Percentiles rank a stretch among this genome's conserved stretches.
These are phyloP conservation scores for Pseudorectes ferrugineus DNA, from an alignment of 2,113 vertebrate species.

Conservation along the genomic window DNA sequence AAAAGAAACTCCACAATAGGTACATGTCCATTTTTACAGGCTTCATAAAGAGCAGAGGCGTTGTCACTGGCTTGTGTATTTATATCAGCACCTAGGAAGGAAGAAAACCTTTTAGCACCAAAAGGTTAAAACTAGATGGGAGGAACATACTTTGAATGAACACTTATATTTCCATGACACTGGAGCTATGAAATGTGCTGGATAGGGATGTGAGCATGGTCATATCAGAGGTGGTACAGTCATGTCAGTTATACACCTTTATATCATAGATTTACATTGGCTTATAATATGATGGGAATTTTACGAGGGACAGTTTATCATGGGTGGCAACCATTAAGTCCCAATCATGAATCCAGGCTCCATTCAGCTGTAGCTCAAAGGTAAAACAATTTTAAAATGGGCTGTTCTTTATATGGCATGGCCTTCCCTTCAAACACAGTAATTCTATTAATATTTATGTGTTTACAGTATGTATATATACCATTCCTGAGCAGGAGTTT, in stretches of 20 bases:
- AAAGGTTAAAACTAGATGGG: not conserved
- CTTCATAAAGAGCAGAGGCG: constrained; percentile 88
- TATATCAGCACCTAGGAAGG: constrained; percentile 81
- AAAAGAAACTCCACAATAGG: constrained; percentile 82
- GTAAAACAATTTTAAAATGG: not conserved
- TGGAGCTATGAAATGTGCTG: not conserved
- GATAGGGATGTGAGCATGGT: not conserved
- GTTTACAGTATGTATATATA: not conserved
- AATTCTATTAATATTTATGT: not conserved
- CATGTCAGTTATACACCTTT: not conserved
- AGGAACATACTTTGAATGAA: not conserved
- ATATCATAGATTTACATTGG: not conserved
- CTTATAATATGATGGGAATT: not conserved
- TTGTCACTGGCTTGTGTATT: constrained; percentile 87
- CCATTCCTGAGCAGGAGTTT: not conserved
- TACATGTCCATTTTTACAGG: constrained; percentile 85
- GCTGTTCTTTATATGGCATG: not conserved
- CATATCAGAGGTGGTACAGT: not conserved
- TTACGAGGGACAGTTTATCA: not conserved
- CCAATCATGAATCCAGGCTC: not conserved
- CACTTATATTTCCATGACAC: not conserved
- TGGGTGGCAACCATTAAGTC: not conserved
- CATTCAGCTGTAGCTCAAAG: not conserved
- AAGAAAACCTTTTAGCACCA: not conserved
- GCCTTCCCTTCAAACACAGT: not conserved